Base-by-base conservation (phyloP, 2,797 vertebrate genomes). In the Molossus molossus region DNA sequence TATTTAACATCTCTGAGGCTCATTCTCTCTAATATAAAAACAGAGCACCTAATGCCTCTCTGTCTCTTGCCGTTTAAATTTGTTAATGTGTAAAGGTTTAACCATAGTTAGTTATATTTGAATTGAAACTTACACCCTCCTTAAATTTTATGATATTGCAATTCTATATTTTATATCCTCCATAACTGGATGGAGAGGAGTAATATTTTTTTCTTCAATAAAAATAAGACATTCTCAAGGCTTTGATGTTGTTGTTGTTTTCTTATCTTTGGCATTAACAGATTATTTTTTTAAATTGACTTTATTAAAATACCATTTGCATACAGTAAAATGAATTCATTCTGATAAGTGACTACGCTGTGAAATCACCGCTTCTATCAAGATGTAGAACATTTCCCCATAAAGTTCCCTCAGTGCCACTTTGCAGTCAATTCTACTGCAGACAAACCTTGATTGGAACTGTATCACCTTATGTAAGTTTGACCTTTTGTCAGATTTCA, bases 161-260 rank as follows among this genome's bases (percentile, higher is more conserved):
- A 57, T 79, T 96, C 69, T 94, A n/a, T 96, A 95, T 94, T 97
- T 97, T 89, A 94, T 92, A 94, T 86, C 88, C 86, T 86, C 87
- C 81, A 67, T 92, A 96, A 92, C 69, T 94, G 57, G 18, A 58
- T 91, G 29, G 65, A 94, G 48, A 65, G 40, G 40, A 93, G 77
- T 67, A 95, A 94, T 90, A 82, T 92, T 70, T 96, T 96, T 94
- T 87, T 55, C 45, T 58, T 92, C 92, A 90, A 55, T 87, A 94
- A 94, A 91, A 90, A 79, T 37, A 60, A 86, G 53, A 17, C 67
- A 55, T 84, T 82, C 60, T 87, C 53, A 27, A 76, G 73, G 29
- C 11, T 90, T 96, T 88, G 84, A 84, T 79, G 73, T 64, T 93
- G 70, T 64, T 93, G 70, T 80, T 75, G 76, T 92, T 90, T 85